A percentile compares a stretch with the other conserved stretches of the same genome.
These are phyloP conservation scores for Hydractinia symbiolongicarpus DNA, from an alignment of 30 jellyfish, hydroid and myxozoan species.

Conservation along the genomic window DNA sequence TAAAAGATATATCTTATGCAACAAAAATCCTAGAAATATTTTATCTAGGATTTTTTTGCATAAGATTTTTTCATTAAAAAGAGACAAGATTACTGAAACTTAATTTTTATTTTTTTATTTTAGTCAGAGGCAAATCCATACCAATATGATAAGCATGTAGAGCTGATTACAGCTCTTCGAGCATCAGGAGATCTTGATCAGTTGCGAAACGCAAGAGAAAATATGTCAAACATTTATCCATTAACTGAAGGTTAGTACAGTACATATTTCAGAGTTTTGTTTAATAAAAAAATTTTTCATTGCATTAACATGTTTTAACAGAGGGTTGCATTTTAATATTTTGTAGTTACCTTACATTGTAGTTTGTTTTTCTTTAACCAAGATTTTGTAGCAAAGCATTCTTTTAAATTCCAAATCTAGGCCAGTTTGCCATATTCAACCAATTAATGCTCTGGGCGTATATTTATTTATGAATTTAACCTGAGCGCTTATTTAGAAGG, in stretches of 20 bases:
- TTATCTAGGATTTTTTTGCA: no score
- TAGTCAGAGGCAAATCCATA: conserved; percentile 70
- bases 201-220: conserved; percentile 80
- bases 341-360: no score
- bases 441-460: no score
- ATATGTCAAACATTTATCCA: conserved; percentile 80
- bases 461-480: no score
- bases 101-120: background rate
- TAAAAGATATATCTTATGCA: no score
- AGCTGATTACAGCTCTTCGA: conserved; percentile 49
- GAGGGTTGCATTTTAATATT: background rate
- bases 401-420: no score
- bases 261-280: background rate
- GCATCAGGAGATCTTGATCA: conserved; percentile 61
- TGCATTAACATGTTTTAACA: background rate
- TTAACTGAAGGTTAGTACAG: conserved; percentile 66
- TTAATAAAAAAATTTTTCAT: background rate
- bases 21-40: no score
- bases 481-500: no score
- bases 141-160: conserved; percentile 72
- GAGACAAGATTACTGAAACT: background rate
- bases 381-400: no score
- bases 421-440: no score
- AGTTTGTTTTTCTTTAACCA: no score
- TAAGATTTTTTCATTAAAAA: no score